These are phyloP conservation scores for Mustela nigripes DNA, from an alignment of 2,113 vertebrate genomes.

Conservation along the genomic window DNA sequence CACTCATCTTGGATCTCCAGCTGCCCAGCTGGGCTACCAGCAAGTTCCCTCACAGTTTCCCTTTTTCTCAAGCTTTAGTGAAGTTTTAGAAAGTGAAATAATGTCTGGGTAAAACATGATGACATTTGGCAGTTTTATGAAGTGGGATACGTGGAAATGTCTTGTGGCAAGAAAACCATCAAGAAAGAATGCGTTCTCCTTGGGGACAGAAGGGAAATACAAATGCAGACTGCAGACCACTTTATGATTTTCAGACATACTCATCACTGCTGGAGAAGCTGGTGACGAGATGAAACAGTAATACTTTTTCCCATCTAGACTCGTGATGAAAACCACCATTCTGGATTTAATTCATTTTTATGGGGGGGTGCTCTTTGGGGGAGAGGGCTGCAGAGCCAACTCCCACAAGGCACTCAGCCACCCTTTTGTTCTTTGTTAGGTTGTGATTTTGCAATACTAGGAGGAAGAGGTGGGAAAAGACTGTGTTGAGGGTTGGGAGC, in stretches of 20 bases:
- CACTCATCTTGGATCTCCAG: not conserved
- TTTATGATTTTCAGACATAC: not conserved
- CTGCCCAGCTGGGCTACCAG: not conserved
- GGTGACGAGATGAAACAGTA: not conserved
- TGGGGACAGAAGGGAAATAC: slow-evolving; percentile 33
- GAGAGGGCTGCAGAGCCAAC: not conserved
- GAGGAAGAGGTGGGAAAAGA: not conserved
- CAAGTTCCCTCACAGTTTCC: not conserved
- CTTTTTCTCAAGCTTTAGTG: slow-evolving; percentile 54
- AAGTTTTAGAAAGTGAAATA: slow-evolving; percentile 80
- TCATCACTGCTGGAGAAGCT: not conserved
- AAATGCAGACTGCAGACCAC: slow-evolving; percentile 36
- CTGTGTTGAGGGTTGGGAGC: not conserved
- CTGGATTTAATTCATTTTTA: not conserved
- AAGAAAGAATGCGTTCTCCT: slow-evolving; percentile 65
- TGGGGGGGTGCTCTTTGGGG: not conserved
- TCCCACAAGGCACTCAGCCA: not conserved
- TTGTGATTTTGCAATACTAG: not conserved
- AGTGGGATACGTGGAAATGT: slow-evolving; percentile 46
- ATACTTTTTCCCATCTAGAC: not conserved
- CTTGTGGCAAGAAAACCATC: slow-evolving; percentile 70
- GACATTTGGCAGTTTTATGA: slow-evolving; percentile 70
- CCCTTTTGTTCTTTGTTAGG: not conserved
- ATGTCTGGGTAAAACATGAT: slow-evolving; percentile 72
- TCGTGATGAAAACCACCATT: not conserved